Conservation (phyloP, 2,888 invertebrate genomes). For the Hydroisotoma schaefferi region DNA sequence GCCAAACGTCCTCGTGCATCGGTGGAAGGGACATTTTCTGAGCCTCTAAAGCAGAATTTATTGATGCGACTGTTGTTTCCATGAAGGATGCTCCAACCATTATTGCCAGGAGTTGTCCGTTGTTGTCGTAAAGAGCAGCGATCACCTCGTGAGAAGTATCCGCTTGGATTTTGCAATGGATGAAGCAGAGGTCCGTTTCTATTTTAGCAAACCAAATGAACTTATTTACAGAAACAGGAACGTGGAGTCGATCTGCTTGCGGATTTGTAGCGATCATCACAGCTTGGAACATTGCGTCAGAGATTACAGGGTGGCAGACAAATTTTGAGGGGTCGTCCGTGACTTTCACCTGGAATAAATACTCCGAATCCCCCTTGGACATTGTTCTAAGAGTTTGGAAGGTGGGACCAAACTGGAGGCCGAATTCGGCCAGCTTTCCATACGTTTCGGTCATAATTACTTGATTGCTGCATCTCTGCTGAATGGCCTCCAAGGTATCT, state of each 20-base stretch:
- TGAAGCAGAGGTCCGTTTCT: background rate
- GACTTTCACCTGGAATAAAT: constrained; percentile 1
- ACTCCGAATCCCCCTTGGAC: constrained; percentile 9
- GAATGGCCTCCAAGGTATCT: background rate
- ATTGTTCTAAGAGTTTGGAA: constrained; percentile 23
- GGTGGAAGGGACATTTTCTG: constrained; percentile 21
- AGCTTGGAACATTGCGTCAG: constrained; percentile 9
- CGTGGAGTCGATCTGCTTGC: background rate
- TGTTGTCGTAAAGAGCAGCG: background rate
- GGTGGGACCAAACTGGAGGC: constrained; percentile 19
- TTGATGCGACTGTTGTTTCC: constrained; percentile 19
- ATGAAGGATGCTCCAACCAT: constrained; percentile 26
- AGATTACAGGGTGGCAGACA: constrained; percentile 9
- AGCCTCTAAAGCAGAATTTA: constrained; percentile 20
- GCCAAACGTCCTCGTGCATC: constrained; percentile 25
- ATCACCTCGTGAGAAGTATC: background rate
- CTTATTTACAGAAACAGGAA: constrained; percentile 10
- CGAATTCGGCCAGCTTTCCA: constrained; percentile 13
- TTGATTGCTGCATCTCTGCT: background rate
- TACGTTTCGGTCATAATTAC: constrained; percentile 11
- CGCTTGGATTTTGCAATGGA: background rate
- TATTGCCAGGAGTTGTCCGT: constrained; percentile 10
- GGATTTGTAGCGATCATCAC: constrained; percentile 9
- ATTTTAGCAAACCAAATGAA: constrained; percentile 11
- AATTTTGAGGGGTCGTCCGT: constrained; percentile 4